Evolutionary conservation across 2,888 invertebrate species (phyloP).

Genomic region (Scaptomyza reducta): DNA sequence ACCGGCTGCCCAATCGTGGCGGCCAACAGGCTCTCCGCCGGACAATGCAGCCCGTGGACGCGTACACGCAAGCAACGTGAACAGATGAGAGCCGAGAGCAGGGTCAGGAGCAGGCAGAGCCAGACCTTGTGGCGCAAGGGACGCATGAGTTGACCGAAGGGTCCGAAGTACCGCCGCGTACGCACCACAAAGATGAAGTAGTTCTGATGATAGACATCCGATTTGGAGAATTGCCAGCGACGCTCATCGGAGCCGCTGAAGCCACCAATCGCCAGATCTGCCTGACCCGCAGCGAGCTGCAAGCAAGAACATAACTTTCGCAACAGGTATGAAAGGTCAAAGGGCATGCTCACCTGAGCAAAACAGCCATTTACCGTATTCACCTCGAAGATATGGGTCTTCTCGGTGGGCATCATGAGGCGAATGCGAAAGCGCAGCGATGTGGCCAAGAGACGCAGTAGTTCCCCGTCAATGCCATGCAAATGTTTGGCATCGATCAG

Average conservation of each 20-base stretch:
- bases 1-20: slow-evolving; percentile 71
- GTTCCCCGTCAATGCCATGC: slow-evolving; percentile 74
- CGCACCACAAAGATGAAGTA: slow-evolving; percentile 70
- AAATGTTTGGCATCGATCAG: slow-evolving; percentile 38
- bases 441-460: slow-evolving; percentile 63
- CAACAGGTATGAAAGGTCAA: no score
- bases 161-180: slow-evolving; percentile 45
- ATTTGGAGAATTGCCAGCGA: slow-evolving; percentile 57
- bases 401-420: slow-evolving; percentile 52
- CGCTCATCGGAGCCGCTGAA: slow-evolving; percentile 64
- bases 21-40: slow-evolving; percentile 60
- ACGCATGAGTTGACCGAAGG: slow-evolving; percentile 54
- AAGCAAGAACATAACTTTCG: no score
- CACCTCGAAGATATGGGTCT: slow-evolving; percentile 37
- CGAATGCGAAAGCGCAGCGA: slow-evolving; percentile 66
- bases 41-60: slow-evolving; percentile 26
- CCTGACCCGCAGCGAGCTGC: slow-evolving; percentile 58
- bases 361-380: slow-evolving; percentile 65
- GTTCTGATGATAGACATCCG: slow-evolving; percentile 68
- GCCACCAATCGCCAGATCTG: slow-evolving; percentile 75
- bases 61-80: slow-evolving; percentile 30
- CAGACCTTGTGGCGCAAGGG: slow-evolving; percentile 69
- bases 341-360: slow-evolving; percentile 54
- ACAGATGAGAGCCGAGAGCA: slow-evolving; percentile 28
- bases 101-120: slow-evolving; percentile 40